A percentile compares a stretch with the other conserved stretches of the same genome.
These are phyloP conservation scores for Eupithecia vulgata DNA, from an alignment of 2,888 invertebrate genomes.

Conservation along the genomic window DNA sequence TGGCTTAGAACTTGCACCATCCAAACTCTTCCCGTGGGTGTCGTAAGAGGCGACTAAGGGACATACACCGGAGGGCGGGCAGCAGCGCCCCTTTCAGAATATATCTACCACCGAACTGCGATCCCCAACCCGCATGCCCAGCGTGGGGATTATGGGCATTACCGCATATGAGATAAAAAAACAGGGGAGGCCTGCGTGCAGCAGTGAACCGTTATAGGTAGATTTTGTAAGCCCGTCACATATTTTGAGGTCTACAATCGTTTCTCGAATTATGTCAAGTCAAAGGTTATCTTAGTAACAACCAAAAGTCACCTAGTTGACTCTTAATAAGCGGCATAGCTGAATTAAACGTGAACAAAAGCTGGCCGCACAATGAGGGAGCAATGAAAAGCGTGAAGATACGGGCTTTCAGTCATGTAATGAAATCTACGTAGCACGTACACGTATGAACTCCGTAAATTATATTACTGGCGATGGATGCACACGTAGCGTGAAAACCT, in stretches of 20 bases:
- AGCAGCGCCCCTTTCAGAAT: too few species aligned
- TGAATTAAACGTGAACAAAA: slow-evolving; percentile 59
- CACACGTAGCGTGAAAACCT: slow-evolving; percentile 2
- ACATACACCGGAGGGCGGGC: too few species aligned
- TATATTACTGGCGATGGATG: slow-evolving; percentile 6
- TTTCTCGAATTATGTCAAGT: not conserved
- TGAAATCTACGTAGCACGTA: slow-evolving; percentile 44
- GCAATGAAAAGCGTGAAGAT: slow-evolving; percentile 52
- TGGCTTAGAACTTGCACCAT: too few species aligned
- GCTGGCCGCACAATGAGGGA: slow-evolving; percentile 51
- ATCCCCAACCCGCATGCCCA: too few species aligned
- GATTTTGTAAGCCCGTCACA: too few species aligned
- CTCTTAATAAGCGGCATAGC: slow-evolving; percentile 20
- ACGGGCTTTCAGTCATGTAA: slow-evolving; percentile 49
- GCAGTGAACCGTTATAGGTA: too few species aligned
- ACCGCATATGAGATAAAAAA: too few species aligned
- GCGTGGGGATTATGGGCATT: too few species aligned
- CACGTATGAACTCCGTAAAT: slow-evolving; percentile 15
- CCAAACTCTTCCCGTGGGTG: too few species aligned
- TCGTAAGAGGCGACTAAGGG: too few species aligned
- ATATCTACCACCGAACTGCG: too few species aligned
- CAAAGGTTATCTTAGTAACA: not conserved
- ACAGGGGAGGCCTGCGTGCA: too few species aligned
- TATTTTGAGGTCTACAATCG: not conserved
- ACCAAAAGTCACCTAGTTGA: not conserved